Conservation (phyloP, 2,888 invertebrate species). For the Chloromyia formosa region DNA sequence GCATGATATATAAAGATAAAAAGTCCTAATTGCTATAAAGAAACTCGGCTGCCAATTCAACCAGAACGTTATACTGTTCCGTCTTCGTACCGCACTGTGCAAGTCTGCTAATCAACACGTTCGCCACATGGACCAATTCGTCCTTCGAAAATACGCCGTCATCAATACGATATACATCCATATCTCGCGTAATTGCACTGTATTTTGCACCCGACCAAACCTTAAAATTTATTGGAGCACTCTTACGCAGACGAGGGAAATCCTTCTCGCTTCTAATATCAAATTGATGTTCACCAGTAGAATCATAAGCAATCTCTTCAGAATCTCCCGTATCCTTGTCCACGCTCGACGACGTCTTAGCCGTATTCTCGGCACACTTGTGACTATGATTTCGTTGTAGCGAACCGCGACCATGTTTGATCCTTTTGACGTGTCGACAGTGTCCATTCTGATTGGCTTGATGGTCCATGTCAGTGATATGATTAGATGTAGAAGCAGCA, state of each 20-base stretch:
- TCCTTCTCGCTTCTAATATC: constrained; percentile 14
- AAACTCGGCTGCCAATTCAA: constrained; percentile 4
- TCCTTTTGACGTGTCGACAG: neutral
- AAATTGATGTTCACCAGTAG: constrained; percentile 1
- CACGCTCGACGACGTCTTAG: neutral
- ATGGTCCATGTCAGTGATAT: neutral
- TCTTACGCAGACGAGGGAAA: constrained; percentile 17
- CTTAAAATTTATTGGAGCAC: neutral
- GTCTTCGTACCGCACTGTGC: neutral
- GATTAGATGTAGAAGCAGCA: neutral
- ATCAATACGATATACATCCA: neutral
- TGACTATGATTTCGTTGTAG: neutral
- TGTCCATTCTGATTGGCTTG: neutral
- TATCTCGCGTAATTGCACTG: neutral
- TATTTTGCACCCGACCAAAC: neutral
- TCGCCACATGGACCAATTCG: neutral
- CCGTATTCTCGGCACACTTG: neutral
- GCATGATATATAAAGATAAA: neutral
- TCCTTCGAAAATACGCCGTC: neutral
- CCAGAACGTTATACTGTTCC: constrained; percentile 17
- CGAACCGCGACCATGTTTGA: neutral
- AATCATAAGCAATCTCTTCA: neutral
- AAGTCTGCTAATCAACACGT: neutral
- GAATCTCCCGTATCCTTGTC: neutral
- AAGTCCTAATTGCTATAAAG: neutral